phyloP scores from a whole-genome alignment of 2,113 vertebrate genomes.

The Neomonachus schauinslandi region DNA sequence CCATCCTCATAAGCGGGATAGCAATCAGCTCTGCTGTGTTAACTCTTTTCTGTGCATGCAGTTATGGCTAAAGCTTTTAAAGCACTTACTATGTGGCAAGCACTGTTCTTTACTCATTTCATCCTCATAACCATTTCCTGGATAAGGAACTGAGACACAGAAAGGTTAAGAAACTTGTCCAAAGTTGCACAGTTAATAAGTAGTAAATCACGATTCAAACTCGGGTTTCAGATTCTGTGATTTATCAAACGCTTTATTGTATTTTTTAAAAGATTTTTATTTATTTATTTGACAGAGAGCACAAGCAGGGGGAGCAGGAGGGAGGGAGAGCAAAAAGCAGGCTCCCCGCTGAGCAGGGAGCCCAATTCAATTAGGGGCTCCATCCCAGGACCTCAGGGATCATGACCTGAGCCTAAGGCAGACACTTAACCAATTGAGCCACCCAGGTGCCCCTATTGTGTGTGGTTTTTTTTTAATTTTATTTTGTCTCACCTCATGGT shows the following conservation, averaged over 20 bases:
- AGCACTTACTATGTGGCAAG: background rate
- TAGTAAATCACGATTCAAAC: background rate
- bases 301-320: background rate
- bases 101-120: background rate
- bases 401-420: background rate
- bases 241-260: slow-evolving; percentile 1
- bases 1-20: background rate
- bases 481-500: background rate
- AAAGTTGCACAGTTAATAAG: background rate
- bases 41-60: background rate
- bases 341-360: background rate
- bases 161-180: background rate
- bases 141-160: background rate
- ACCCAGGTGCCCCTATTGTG: background rate
- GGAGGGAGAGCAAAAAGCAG: background rate
- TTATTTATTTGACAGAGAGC: background rate
- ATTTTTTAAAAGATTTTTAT: background rate
- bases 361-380: background rate
- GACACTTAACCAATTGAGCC: background rate
- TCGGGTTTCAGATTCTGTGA: background rate
- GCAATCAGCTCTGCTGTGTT: background rate
- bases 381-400: background rate
- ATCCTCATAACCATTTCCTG: background rate
- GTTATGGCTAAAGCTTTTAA: background rate
- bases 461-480: background rate